These are phyloP conservation scores for Strongylocentrotus purpuratus DNA, from an alignment of 35 echinoderm and acorn worm genomes.

Conservation along the genomic window DNA sequence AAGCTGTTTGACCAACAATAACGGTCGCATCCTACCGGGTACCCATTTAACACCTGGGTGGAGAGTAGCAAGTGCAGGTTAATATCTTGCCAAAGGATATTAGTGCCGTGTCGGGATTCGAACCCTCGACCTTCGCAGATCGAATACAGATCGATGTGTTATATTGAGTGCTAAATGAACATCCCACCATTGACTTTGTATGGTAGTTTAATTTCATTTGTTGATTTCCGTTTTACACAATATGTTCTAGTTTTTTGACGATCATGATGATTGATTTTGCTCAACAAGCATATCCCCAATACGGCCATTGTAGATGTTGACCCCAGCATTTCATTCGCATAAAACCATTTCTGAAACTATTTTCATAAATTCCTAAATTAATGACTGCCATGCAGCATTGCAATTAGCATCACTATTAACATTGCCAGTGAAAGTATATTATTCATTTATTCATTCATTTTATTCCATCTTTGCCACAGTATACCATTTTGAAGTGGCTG, in stretches of 20 bases:
- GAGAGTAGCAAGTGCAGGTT: too few species aligned
- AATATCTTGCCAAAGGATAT: too few species aligned
- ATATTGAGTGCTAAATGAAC: too few species aligned
- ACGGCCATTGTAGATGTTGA: neutral
- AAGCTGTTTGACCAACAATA: too few species aligned
- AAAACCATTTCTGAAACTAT: neutral
- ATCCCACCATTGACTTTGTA: too few species aligned
- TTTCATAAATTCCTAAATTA: neutral
- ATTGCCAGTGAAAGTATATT: neutral
- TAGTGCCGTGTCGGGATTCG: too few species aligned
- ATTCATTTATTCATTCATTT: conserved; percentile 2
- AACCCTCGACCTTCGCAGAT: too few species aligned
- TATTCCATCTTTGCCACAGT: neutral
- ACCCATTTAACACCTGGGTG: too few species aligned
- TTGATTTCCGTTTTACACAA: neutral
- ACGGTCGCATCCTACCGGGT: too few species aligned
- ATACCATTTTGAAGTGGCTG: neutral
- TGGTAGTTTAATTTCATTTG: neutral
- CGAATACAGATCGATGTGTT: too few species aligned
- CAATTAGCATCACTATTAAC: conserved; percentile 1
- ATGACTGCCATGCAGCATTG: neutral
- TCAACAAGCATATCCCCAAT: neutral
- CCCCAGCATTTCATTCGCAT: neutral
- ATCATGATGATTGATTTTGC: neutral
- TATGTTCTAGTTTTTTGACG: too few species aligned